A percentile compares a stretch with the other conserved stretches of the same genome.
Conservation (phyloP, 2,113 vertebrate species). For the Ameiurus melas region DNA sequence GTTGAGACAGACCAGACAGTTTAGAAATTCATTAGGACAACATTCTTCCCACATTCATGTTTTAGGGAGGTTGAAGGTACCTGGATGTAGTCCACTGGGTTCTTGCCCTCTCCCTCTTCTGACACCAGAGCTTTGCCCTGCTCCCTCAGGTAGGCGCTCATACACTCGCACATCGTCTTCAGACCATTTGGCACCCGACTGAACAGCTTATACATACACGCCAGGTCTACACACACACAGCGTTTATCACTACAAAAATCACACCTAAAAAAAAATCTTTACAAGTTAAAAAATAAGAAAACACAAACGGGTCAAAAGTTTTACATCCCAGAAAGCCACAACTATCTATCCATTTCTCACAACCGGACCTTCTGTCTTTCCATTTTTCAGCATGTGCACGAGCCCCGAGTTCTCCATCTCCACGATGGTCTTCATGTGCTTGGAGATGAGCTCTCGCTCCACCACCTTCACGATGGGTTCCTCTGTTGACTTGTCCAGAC, state of each 20-base stretch:
- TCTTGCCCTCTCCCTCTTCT: slow-evolving; percentile 98
- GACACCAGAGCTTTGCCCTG: slow-evolving; percentile 98
- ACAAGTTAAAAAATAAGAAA: not conserved
- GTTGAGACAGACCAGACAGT: not conserved
- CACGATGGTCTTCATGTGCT: slow-evolving; percentile 99
- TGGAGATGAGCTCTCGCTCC: slow-evolving; percentile 96
- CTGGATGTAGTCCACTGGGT: slow-evolving; percentile 99
- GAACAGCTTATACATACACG: slow-evolving; percentile 99
- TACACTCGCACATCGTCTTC: slow-evolving; percentile 99
- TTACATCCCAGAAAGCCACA: not conserved
- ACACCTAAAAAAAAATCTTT: not conserved
- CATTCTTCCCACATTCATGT: not conserved
- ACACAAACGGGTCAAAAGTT: not conserved
- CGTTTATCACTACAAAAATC: not conserved
- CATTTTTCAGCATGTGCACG: slow-evolving; percentile 98
- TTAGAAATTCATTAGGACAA: not conserved
- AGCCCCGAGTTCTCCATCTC: slow-evolving; percentile 99
- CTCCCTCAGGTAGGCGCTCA: slow-evolving; percentile 96
- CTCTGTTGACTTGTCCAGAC: slow-evolving; percentile 96
- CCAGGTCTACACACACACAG: slow-evolving; percentile 80
- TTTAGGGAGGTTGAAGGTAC: slow-evolving; percentile 65
- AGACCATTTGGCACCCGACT: slow-evolving; percentile 97
- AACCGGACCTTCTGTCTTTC: slow-evolving; percentile 92
- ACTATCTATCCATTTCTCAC: not conserved
- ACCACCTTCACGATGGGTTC: slow-evolving; percentile 98